These are phyloP conservation scores for Holothuria leucospilota DNA, from an alignment of 53 echinoderm and acorn worm genomes.

Conservation along the genomic window DNA sequence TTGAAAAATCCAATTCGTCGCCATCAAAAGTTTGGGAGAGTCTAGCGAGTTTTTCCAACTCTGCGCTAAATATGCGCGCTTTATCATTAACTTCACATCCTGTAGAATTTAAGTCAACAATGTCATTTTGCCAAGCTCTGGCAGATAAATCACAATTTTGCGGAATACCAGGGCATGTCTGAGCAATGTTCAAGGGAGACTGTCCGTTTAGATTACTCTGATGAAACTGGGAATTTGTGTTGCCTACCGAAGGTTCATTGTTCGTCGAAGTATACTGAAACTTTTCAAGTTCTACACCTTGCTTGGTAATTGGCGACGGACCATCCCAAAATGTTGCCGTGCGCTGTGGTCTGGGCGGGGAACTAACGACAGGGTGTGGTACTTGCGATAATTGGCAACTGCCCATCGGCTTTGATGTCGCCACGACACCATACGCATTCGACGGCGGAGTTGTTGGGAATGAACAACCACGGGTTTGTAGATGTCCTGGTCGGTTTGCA, in stretches of 20 bases:
- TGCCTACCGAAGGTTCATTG: background rate
- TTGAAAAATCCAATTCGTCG: slow-evolving; percentile 59
- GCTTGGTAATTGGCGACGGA: slow-evolving; percentile 5
- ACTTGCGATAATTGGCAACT: slow-evolving; percentile 16
- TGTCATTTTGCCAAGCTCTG: slow-evolving; percentile 32
- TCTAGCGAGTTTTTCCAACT: slow-evolving; percentile 93
- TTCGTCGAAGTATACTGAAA: slow-evolving; percentile 15
- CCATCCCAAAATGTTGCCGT: slow-evolving; percentile 1
- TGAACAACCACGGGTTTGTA: background rate
- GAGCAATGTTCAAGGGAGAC: too few relatives aligned
- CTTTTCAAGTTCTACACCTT: background rate
- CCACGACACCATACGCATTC: background rate
- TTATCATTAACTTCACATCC: slow-evolving; percentile 37
- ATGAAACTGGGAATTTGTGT: too few relatives aligned
- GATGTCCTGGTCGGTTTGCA: background rate
- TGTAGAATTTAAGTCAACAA: slow-evolving; percentile 22
- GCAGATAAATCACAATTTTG: slow-evolving; percentile 11
- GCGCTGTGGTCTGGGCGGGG: background rate
- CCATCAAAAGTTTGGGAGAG: slow-evolving; percentile 86
- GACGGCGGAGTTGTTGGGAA: slow-evolving; percentile 27
- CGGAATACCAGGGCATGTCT: slow-evolving; percentile 2
- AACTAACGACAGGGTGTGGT: background rate
- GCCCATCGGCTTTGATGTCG: background rate
- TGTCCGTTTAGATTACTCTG: too few relatives aligned
- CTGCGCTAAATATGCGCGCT: slow-evolving; percentile 85